A percentile compares a stretch with the other conserved stretches of the same genome.
These are phyloP conservation scores for Hippocampus kuda DNA, from an alignment of 2,797 vertebrate species.

Conservation along the genomic window DNA sequence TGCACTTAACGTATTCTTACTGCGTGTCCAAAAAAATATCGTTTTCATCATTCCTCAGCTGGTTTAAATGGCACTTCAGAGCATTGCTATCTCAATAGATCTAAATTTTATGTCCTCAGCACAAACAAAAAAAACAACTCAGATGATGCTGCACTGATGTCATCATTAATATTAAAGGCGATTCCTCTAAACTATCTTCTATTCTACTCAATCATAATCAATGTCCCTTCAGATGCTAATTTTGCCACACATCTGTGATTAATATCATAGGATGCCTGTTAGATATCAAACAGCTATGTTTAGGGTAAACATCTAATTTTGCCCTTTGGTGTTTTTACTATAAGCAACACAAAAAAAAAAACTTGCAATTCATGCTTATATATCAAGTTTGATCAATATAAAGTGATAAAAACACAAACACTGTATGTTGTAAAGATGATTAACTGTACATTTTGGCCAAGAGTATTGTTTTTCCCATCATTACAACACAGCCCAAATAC, in stretches of 20 bases:
- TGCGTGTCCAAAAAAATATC: neutral
- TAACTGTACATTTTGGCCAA: neutral
- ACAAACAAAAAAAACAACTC: neutral
- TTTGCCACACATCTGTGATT: neutral
- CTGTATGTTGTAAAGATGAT: neutral
- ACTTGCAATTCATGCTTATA: neutral
- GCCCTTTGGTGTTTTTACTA: no score
- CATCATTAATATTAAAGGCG: neutral
- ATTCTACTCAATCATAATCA: neutral
- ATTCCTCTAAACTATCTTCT: neutral
- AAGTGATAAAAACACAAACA: no score
- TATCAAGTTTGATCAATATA: no score
- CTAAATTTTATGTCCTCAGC: neutral
- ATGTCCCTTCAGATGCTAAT: neutral
- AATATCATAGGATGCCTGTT: neutral
- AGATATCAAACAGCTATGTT: neutral
- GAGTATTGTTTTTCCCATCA: neutral
- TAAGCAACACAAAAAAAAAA: no score
- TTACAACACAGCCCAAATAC: no score
- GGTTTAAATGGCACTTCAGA: neutral
- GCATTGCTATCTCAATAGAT: neutral
- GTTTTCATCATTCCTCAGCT: neutral
- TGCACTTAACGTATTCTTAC: neutral
- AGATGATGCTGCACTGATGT: neutral
- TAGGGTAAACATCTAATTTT: no score